Evolutionary conservation across 2,113 vertebrate species (phyloP), one percentile per base, ranked within the genome.

Genomic region (Gorsachius goisagi): DNA sequence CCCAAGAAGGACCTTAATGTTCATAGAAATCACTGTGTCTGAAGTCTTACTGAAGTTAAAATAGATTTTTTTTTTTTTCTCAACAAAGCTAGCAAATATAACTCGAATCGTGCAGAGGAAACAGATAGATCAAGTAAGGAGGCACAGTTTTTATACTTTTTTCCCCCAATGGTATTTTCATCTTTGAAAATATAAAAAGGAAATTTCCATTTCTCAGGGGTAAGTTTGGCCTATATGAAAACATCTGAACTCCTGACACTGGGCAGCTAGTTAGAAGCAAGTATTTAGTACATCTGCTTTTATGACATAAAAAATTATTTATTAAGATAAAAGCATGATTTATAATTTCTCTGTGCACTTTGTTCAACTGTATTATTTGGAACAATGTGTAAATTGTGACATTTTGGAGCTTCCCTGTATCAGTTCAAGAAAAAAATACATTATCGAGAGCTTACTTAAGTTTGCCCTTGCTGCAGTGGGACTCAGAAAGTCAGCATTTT

Each of bases 321-420:
- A 91, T 85, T 82, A 78, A 89, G 90, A 85, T 75, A 72, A 94
- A 89, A 89, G 8, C 32, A 33, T 88, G 32, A 82, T 92, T 90
- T 92, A 49, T 85, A 20, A 53, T 77, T 90, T 90, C 53, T 72
- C 44, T 63, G 11, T 81, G 17, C 28, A 24, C 30, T 86, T 87
- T 71, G 60, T 84, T 84, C n/a, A 30, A 33, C n/a, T 84, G 16
- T 80, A 28, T n/a, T 89, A n/a, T 81, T 84, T 92, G 77, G 76
- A 87, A 47, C 56, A 47, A 27, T 33, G 15, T 60, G 35, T 71
- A 71, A 89, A 78, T 74, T 67, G 64, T 77, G 47, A 74, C 73
- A 80, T 84, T 90, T 80, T 76, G 64, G 64, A 91, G 35, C 58
- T 91, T 92, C 44, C 12, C 19, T 75, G 5, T 81, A 52, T 90